These are phyloP conservation scores for Agrilus planipennis DNA, from an alignment of 1,140 invertebrate genomes.

Conservation along the genomic window DNA sequence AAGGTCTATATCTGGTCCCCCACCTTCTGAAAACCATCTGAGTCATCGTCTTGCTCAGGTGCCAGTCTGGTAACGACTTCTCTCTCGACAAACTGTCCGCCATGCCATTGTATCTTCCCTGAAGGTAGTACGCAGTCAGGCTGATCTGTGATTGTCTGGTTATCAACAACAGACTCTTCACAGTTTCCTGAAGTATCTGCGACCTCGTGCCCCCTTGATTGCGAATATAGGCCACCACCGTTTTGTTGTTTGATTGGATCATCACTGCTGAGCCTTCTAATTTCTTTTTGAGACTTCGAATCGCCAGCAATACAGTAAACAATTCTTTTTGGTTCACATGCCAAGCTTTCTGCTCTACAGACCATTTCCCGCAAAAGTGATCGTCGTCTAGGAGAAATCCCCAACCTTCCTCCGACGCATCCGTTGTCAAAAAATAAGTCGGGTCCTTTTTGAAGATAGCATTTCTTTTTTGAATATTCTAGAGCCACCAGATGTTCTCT, in stretches of 20 bases:
- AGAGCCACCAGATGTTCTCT: neutral
- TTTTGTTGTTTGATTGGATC: neutral
- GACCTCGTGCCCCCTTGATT: neutral
- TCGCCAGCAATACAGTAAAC: neutral
- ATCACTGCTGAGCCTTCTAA: neutral
- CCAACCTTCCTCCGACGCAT: neutral
- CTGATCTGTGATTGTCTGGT: neutral
- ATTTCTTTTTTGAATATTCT: neutral
- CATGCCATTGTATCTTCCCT: neutral
- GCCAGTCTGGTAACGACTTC: neutral
- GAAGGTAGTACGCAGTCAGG: neutral
- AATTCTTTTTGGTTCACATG: neutral
- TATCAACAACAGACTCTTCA: neutral
- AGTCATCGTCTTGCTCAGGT: neutral
- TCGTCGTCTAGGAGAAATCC: neutral
- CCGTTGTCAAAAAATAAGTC: neutral
- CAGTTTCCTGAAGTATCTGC: neutral
- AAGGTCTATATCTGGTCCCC: constrained; percentile 13
- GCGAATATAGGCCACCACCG: neutral
- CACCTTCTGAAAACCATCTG: constrained; percentile 8
- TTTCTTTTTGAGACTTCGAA: neutral
- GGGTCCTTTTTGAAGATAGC: neutral
- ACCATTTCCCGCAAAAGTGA: neutral
- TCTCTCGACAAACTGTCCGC: neutral
- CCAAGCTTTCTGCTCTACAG: neutral